A percentile compares a stretch with the other conserved stretches of the same genome.
These are phyloP conservation scores for Sminthurinus signatus DNA, from an alignment of 1,140 invertebrate species.

Conservation along the genomic window DNA sequence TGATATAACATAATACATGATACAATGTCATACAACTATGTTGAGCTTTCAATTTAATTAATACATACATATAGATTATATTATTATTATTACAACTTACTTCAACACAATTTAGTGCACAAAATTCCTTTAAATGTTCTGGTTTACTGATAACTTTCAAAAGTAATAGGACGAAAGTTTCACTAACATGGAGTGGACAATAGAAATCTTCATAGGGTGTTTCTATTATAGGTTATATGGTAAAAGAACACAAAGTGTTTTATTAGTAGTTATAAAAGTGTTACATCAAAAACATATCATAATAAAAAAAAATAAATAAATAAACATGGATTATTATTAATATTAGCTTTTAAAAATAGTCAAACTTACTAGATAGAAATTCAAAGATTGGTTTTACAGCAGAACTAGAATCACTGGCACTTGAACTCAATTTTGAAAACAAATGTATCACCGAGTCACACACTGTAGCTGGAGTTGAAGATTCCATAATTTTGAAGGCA, in stretches of 20 bases:
- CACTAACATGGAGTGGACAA: slow-evolving; percentile 39
- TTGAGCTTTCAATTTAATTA: no score
- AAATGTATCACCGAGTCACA: slow-evolving; percentile 78
- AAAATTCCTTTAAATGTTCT: slow-evolving; percentile 59
- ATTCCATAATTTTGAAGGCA: slow-evolving; percentile 41
- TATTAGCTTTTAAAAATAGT: background rate
- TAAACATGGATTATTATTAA: background rate
- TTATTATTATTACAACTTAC: slow-evolving; percentile 40
- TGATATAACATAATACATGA: no score
- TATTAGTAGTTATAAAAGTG: no score
- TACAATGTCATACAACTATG: no score
- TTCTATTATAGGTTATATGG: no score
- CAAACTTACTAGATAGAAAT: slow-evolving; percentile 37
- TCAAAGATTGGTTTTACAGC: slow-evolving; percentile 30
- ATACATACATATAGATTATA: background rate
- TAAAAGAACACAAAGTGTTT: no score
- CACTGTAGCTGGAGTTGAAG: slow-evolving; percentile 54
- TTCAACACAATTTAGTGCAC: slow-evolving; percentile 51
- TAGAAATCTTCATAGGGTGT: slow-evolving; percentile 39
- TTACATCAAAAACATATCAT: no score
- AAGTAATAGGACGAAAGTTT: slow-evolving; percentile 46
- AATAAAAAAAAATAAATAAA: no score
- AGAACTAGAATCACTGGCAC: slow-evolving; percentile 21
- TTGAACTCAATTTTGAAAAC: slow-evolving; percentile 46
- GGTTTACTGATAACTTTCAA: slow-evolving; percentile 62